These are phyloP conservation scores for Diacarnus erythraeanus DNA, from an alignment of 37 sponge, comb jelly and placozoan genomes.

Conservation along the genomic window DNA sequence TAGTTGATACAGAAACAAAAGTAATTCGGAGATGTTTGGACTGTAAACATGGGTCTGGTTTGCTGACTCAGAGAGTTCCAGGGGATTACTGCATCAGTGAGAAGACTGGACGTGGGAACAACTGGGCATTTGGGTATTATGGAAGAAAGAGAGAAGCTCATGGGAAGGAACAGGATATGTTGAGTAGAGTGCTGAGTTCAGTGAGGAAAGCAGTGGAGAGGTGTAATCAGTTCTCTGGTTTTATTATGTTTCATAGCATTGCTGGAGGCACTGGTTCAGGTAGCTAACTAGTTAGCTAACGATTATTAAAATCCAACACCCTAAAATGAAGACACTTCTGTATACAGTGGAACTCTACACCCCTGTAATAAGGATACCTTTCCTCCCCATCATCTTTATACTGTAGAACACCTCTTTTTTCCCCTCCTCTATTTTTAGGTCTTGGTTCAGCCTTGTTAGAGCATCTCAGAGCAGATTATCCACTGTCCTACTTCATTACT, in stretches of 20 bases:
- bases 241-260: conserved; percentile 75
- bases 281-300: conserved; percentile 2
- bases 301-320: too few species aligned
- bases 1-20: conserved; percentile 73
- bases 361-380: too few species aligned
- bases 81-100: conserved; percentile 28
- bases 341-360: too few species aligned
- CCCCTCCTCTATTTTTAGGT: conserved; percentile 33
- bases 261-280: conserved; percentile 93
- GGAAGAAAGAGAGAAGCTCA: conserved; percentile 17
- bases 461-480: conserved; percentile 58
- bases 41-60: neutral
- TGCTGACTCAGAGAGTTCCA: conserved; percentile 1
- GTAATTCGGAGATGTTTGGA: conserved; percentile 7
- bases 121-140: conserved; percentile 83
- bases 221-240: conserved; percentile 62
- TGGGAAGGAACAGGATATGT: neutral
- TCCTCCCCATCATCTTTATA: neutral
- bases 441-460: conserved; percentile 71
- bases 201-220: conserved; percentile 69
- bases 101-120: conserved; percentile 74
- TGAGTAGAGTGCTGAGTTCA: conserved; percentile 30
- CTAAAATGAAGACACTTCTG: too few species aligned
- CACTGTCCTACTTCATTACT: conserved; percentile 52
- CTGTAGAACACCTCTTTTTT: neutral